A percentile compares a stretch with the other conserved stretches of the same genome.
phyloP scores from a whole-genome alignment of 2,113 vertebrate species.

The Oreochromis tanganicae region DNA sequence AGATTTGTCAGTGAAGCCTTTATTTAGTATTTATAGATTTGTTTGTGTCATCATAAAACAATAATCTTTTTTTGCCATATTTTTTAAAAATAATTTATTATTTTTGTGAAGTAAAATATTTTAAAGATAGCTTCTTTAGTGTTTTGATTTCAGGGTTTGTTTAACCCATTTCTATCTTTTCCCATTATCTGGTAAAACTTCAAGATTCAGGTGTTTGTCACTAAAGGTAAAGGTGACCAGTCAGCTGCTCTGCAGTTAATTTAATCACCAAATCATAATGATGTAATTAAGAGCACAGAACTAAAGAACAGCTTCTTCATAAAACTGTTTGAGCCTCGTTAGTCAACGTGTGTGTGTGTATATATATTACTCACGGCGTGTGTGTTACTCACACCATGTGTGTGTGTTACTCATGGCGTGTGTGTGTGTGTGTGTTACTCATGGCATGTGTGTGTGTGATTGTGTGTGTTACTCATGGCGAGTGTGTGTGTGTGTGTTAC shows the following conservation, averaged over 20 bases:
- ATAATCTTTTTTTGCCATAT: neutral
- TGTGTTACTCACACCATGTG: neutral
- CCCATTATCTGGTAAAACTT: neutral
- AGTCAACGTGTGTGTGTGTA: neutral
- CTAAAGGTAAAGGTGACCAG: neutral
- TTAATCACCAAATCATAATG: neutral
- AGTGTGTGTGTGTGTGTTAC: neutral
- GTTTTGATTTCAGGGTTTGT: neutral
- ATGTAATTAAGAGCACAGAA: neutral
- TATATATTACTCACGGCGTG: constrained; percentile 67
- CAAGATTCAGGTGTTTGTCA: neutral
- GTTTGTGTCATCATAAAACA: neutral
- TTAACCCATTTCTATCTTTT: neutral
- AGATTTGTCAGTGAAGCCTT: neutral
- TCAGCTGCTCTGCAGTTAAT: neutral
- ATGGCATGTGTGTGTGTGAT: neutral
- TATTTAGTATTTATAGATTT: neutral
- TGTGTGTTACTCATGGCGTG: neutral
- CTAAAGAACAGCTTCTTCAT: neutral
- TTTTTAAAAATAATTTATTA: neutral
- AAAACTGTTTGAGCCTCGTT: neutral
- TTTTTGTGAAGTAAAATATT: neutral
- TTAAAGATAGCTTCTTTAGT: neutral
- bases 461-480: neutral
- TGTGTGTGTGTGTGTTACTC: too few species aligned